Base-by-base conservation (phyloP, 2,888 invertebrate genomes). In the Ditula angustiorana region DNA sequence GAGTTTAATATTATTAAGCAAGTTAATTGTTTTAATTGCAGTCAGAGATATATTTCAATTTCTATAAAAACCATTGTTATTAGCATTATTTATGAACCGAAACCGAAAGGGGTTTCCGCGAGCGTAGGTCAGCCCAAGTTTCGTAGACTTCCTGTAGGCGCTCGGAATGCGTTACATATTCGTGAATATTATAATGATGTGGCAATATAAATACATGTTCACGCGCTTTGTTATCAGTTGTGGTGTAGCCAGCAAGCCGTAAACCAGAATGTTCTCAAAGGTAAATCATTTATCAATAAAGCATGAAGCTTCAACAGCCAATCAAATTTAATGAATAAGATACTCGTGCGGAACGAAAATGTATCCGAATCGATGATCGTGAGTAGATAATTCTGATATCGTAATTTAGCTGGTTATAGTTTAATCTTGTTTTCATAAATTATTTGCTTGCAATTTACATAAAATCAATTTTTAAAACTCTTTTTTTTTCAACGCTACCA, bases 231-330 rank as follows among this genome's bases (percentile, higher is more conserved):
- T 67, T 72, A 71, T 77, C 80, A 83, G 78, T 82, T 74, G 73
- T 69, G 70, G 69, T 74, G 68, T 67, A 74, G 76, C 75, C 76
- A 74, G 74, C 77, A 78, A 75, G 73, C 75, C 71, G 60, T 28
- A 58, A 52, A 13, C 56, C 63, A 78, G 65, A 77, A 85, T 85
- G 81, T 82, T 83, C 80, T 77, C 83, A 75, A 82, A 85, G 81
- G 80, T 85, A 81, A 59, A 67, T 49, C 57, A 71, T 68, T 21
- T n/a, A n/a, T 67, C 67, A 70, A 67, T 68, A 69, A 68, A n/a
- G 30, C 21, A 24, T 1, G 21, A 23, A 23, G 16, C 28, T 33
- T 10, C 1, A 33, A 44, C 19, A 11, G 10, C 5, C 28, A 50
- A 26, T 19, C 11, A 50, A 5, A 8, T 30, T 24, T 24, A 44